Conservation (phyloP, 2,113 vertebrate species). For the Leptosomus discolor region DNA sequence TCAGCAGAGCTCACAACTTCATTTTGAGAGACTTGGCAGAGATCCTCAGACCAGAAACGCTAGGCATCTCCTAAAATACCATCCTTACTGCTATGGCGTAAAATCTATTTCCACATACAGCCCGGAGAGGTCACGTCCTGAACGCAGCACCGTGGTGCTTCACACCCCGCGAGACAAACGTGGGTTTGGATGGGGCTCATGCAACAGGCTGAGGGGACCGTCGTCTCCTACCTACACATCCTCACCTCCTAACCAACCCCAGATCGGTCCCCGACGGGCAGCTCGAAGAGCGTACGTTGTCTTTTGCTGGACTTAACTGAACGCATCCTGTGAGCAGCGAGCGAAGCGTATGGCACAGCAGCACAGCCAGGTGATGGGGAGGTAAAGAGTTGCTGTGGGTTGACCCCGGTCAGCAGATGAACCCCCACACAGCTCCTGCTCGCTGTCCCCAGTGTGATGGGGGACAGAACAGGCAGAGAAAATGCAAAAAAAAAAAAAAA, state of each 20-base stretch:
- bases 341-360: accelerated
- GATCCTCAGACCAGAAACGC: not conserved
- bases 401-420: not conserved
- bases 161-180: not conserved
- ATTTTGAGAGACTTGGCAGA: not conserved
- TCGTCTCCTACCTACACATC: not conserved
- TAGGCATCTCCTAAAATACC: not conserved
- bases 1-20: not conserved
- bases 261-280: not conserved
- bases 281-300: accelerated
- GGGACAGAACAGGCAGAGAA: not conserved
- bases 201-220: not conserved
- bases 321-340: not conserved
- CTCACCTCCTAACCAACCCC: not conserved
- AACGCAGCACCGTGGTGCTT: not conserved
- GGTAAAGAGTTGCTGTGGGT: not conserved
- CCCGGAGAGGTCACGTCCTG: not conserved
- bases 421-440: not conserved
- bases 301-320: not conserved
- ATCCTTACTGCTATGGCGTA: not conserved
- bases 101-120: not conserved
- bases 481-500: not conserved
- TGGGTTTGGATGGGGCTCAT: not conserved
- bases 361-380: not conserved
- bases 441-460: accelerated